Base-by-base conservation (phyloP, 2,888 invertebrate genomes). In the Neoascia interrupta region DNA sequence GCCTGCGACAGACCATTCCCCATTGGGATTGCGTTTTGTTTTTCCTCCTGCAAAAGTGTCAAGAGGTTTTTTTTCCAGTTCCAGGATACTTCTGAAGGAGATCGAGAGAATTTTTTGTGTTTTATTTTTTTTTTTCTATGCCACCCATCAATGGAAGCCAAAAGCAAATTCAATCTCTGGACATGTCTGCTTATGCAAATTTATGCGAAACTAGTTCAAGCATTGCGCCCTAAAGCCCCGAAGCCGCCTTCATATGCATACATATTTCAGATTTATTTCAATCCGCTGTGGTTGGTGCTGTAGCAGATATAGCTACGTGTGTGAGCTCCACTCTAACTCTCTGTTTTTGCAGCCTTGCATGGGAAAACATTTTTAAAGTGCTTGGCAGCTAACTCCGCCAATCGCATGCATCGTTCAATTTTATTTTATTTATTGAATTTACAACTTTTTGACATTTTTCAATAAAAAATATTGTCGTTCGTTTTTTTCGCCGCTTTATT, bases 341-440 rank as follows among this genome's bases (percentile, higher is more conserved):
- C 19, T 41, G 49, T 58, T 60, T 69, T 69, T 49, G 49, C 51
- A 45, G 69, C 28, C 23, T 34, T 58, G 34, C 41, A 60, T 34
- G 41, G 51, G 18, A 69, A 51, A 58, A 41, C 58, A 51, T 58
- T 69, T 3, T 8, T 39, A 31, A 49, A 58, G 58, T 68, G 58
- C 31, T 19, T 56, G 47, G 18, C 43, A 64, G 53, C 37, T n/a
- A 26, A 16, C 45, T 36, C 21, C n/a, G 23, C 39, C 56, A 51
- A 69, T 69, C 58, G 41, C 23, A 60, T 69, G 58, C 69, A 69
- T 60, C 58, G 58, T 60, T 69, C 68, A 69, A 69, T 58, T 69
- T 68, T 47, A 56, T 69, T 51, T 60, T 69, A 69, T 69, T 69
- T 69, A 69, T 69, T 60, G 69, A 69, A 69, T 69, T 69, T 69